Base-by-base conservation (phyloP, 2,113 vertebrate species). In the Eptatretus burgeri region DNA sequence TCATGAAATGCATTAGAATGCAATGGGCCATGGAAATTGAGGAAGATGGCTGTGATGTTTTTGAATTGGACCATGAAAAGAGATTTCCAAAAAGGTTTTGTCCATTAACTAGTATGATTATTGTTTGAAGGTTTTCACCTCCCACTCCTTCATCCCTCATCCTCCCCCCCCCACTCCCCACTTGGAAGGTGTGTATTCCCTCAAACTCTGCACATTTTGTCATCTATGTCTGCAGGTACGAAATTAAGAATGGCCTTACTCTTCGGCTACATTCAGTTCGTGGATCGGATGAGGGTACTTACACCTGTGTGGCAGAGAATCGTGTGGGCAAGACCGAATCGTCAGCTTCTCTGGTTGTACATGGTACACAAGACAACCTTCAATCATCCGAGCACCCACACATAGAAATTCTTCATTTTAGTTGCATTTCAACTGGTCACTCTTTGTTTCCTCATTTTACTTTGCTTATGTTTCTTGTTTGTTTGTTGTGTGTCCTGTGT, bases 211-310 rank as follows among this genome's bases (percentile, higher is more conserved):
- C 27, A 41, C 27, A 41, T 41, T 41, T 3, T 41, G 27, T 7
- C 7, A 7, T 41, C 27, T 3, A 41, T 41, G 27, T 41, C 27
- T n/a, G 56, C 56, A 98, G 89, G 74, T 94, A 85, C 17, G 91
- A 98, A 71, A 84, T 91, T 73, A 89, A 82, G 70, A 89, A 98
- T 10, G 89, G 94, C 71, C 87, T 89, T 56, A 80, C 87, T 2
- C 74, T 98, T 73, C 78, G 85, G 66, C 82, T 98, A 69, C 94
- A 88, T 75, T 91, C 87, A 70, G 79, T 83, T 2, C 63, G 71
- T 64, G 75, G 81, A 52, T 70, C 70, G 1, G 91, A 98, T 14
- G 86, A 93, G 66, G 91, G 91, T 27, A 81, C 79, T 5, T 98
- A 81, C 67, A 79, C 77, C 62, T 98, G 91, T 56, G 76, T 93